Conservation (phyloP, 2,888 invertebrate species). For the Prenolepis imparis region DNA sequence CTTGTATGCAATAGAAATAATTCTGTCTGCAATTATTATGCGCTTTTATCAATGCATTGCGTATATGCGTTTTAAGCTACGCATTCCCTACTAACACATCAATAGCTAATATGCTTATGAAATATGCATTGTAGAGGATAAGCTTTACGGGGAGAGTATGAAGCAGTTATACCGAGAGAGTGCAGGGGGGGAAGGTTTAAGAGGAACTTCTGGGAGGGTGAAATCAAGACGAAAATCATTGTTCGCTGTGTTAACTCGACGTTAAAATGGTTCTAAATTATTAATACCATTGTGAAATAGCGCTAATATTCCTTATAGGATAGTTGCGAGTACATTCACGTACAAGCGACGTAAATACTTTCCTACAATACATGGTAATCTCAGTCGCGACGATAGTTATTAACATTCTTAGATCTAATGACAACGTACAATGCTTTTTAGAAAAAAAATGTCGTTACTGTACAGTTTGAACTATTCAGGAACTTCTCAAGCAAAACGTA, state of each 20-base stretch:
- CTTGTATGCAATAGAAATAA: constrained; percentile 20
- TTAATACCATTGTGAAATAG: constrained; percentile 49
- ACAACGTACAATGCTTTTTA: neutral
- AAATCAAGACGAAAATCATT: constrained; percentile 61
- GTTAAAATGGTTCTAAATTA: constrained; percentile 60
- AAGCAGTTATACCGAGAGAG: constrained; percentile 27
- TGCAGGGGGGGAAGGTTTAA: constrained; percentile 10
- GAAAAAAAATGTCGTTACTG: constrained; percentile 5
- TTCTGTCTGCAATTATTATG: constrained; percentile 29
- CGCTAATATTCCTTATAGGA: constrained; percentile 41
- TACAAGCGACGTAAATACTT: constrained; percentile 44
- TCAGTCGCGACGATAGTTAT: constrained; percentile 33
- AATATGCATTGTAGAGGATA: constrained; percentile 54
- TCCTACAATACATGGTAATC: constrained; percentile 27
- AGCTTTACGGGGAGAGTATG: constrained; percentile 26
- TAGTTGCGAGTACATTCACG: constrained; percentile 32
- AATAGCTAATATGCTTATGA: constrained; percentile 41
- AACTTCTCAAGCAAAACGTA: neutral
- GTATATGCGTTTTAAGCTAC: constrained; percentile 41
- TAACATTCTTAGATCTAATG: constrained; percentile 36
- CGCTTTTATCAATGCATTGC: constrained; percentile 32
- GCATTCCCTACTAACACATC: constrained; percentile 36
- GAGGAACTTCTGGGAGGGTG: constrained; percentile 44
- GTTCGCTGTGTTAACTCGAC: constrained; percentile 53
- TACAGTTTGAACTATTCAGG: constrained; percentile 12